phyloP scores from a whole-genome alignment of 1,140 invertebrate genomes.

The Drosophila aff. region DNA sequence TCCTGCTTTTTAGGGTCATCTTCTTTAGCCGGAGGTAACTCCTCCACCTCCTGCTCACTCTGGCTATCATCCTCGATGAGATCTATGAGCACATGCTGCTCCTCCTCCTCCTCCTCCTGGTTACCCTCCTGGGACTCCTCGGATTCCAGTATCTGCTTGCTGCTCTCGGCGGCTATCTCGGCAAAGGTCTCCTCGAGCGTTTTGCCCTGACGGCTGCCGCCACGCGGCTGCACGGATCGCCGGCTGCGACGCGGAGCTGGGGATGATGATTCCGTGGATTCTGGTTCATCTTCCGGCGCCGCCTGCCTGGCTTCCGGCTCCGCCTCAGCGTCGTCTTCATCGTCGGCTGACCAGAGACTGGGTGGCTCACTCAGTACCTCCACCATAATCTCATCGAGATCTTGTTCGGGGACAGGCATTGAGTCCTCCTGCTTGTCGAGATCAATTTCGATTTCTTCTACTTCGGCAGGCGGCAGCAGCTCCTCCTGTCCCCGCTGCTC shows the following conservation, averaged over 20 bases:
- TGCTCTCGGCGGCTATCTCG: slow-evolving; percentile 57
- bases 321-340: slow-evolving; percentile 11
- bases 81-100: slow-evolving; percentile 36
- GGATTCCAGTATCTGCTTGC: slow-evolving; percentile 25
- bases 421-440: slow-evolving; percentile 9
- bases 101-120: neutral
- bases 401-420: neutral
- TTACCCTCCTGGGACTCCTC: slow-evolving; percentile 15
- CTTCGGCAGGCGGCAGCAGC: neutral
- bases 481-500: neutral
- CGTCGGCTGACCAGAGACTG: slow-evolving; percentile 40
- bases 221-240: slow-evolving; percentile 8
- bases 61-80: slow-evolving; percentile 36
- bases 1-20: neutral
- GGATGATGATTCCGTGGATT: neutral
- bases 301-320: no score
- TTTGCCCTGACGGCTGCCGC: slow-evolving; percentile 22
- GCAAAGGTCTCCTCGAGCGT: slow-evolving; percentile 68
- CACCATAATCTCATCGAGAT: slow-evolving; percentile 24
- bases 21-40: no score
- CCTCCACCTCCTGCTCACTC: neutral
- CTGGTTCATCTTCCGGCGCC: neutral
- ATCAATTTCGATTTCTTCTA: slow-evolving; percentile 7
- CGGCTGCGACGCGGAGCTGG: slow-evolving; percentile 42
- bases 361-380: slow-evolving; percentile 38